Conservation (phyloP, 2,888 invertebrate species). For the Habrosyne pyritoides region DNA sequence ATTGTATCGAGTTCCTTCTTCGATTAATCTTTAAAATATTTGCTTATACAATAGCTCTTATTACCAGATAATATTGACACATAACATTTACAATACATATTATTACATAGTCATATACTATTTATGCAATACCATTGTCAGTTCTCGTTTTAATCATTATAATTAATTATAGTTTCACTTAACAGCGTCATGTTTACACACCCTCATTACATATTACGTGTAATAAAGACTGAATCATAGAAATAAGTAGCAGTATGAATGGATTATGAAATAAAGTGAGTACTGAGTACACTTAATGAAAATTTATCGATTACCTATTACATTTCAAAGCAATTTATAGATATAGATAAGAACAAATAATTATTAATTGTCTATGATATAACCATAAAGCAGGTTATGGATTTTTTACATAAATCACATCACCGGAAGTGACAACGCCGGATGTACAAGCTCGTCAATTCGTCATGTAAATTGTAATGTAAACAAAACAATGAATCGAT, state of each 20-base stretch:
- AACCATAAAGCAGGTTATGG: too few species aligned
- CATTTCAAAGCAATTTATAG: too few species aligned
- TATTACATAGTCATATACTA: background rate
- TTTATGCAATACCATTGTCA: background rate
- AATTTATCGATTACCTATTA: background rate
- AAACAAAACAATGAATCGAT: background rate
- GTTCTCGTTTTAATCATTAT: background rate
- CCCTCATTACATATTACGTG: background rate
- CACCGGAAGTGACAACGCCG: background rate
- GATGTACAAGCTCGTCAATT: background rate
- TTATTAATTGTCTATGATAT: background rate
- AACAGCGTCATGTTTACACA: background rate
- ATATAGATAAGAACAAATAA: background rate
- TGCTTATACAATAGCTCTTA: background rate
- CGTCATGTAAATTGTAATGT: background rate
- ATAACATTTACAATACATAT: background rate
- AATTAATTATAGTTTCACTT: constrained; percentile 1
- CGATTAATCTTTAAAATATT: background rate
- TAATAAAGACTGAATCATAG: background rate
- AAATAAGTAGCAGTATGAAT: background rate
- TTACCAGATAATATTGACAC: background rate
- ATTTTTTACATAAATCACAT: background rate
- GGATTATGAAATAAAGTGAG: background rate
- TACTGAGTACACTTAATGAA: background rate
- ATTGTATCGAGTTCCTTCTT: too few species aligned